These are phyloP conservation scores for Aegotheles bennettii DNA, from an alignment of 2,113 vertebrate species.

Conservation along the genomic window DNA sequence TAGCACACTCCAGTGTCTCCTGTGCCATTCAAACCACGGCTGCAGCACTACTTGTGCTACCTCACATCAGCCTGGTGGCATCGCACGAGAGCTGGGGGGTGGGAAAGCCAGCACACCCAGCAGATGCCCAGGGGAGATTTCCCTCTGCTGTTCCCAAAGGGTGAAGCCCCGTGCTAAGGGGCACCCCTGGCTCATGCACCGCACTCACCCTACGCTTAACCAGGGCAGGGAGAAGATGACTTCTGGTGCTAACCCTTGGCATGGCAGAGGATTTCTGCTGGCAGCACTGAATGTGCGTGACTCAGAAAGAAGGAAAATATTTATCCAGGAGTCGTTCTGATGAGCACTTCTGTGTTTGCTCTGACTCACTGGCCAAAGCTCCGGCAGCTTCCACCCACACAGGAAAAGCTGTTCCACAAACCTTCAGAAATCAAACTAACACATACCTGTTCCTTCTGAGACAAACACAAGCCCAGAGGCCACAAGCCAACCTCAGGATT, in stretches of 20 bases:
- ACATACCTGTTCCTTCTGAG: rapidly evolving
- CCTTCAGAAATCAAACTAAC: neutral
- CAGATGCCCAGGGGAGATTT: rapidly evolving
- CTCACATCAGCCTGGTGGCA: no score
- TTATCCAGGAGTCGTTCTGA: neutral
- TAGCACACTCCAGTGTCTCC: neutral
- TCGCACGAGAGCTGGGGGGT: rapidly evolving
- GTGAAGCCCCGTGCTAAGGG: rapidly evolving
- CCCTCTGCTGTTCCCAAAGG: neutral
- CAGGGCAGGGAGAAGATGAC: neutral
- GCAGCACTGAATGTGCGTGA: rapidly evolving
- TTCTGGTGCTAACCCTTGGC: neutral
- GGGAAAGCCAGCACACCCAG: rapidly evolving
- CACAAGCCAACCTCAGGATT: neutral
- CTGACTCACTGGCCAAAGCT: neutral
- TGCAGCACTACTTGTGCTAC: neutral
- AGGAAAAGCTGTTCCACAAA: neutral
- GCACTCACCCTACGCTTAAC: no score
- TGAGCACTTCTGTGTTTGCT: neutral
- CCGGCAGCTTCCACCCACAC: neutral
- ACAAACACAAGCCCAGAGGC: neutral
- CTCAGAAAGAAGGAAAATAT: neutral
- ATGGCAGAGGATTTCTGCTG: neutral
- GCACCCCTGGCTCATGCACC: neutral
- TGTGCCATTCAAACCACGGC: neutral